A percentile compares a stretch with the other conserved stretches of the same genome.
phyloP scores from a whole-genome alignment of 2,797 vertebrate genomes.

The Podarcis siculus region DNA sequence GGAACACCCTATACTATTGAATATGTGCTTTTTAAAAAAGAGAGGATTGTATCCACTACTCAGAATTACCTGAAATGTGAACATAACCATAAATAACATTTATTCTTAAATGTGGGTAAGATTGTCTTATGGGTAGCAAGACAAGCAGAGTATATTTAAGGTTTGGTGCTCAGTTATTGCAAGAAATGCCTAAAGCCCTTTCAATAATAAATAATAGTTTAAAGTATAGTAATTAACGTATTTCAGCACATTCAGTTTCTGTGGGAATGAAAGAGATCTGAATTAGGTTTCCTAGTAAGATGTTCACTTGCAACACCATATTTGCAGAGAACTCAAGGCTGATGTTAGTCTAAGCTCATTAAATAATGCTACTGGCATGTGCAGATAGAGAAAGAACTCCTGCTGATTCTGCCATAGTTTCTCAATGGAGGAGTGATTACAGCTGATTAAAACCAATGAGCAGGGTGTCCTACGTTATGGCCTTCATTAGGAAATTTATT shows the following conservation, averaged over 20 bases:
- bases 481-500: not conserved
- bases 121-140: not conserved
- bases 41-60: not conserved
- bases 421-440: not conserved
- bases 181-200: not conserved
- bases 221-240: not conserved
- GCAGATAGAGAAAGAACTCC: not conserved
- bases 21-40: not conserved
- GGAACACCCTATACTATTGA: no score
- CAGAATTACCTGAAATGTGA: not conserved
- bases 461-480: not conserved
- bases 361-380: conserved; percentile 1
- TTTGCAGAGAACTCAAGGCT: not conserved
- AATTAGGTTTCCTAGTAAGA: not conserved
- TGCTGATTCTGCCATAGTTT: not conserved
- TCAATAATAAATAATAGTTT: not conserved
- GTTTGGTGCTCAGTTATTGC: not conserved
- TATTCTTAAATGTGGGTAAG: not conserved
- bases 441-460: not conserved
- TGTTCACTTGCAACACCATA: not conserved
- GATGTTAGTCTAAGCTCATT: not conserved
- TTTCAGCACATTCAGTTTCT: not conserved
- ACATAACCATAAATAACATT: not conserved
- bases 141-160: not conserved
- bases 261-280: not conserved